Conservation (phyloP, 2,113 vertebrate species). For the Sitta europaea region DNA sequence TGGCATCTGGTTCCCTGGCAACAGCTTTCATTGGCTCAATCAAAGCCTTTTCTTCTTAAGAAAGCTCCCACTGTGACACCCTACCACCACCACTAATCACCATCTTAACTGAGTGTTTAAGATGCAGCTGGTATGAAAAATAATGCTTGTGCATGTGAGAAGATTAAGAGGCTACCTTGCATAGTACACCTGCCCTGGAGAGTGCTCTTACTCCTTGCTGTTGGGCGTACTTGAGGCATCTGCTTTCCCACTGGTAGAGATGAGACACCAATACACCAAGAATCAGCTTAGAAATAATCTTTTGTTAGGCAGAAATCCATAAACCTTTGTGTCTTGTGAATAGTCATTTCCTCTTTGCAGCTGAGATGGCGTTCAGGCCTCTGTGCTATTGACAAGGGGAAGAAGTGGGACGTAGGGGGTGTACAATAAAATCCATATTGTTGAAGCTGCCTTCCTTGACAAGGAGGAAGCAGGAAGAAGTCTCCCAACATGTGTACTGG, state of each 20-base stretch:
- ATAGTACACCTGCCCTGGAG: slow-evolving; percentile 56
- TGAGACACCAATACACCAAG: neutral
- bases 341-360: slow-evolving; percentile 63
- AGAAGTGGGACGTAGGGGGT: slow-evolving; percentile 40
- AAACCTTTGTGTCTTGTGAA: slow-evolving; percentile 63
- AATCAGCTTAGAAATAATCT: slow-evolving; percentile 46
- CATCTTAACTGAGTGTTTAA: slow-evolving; percentile 71
- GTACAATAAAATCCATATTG: slow-evolving; percentile 72
- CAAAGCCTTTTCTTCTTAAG: slow-evolving; percentile 82
- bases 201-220: neutral
- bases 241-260: neutral
- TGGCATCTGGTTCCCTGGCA: slow-evolving; percentile 84
- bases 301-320: slow-evolving; percentile 69
- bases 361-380: slow-evolving; percentile 10
- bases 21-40: slow-evolving; percentile 83
- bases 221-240: neutral
- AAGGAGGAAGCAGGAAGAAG: slow-evolving; percentile 37
- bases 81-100: slow-evolving; percentile 78
- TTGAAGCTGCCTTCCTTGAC: slow-evolving; percentile 35
- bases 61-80: slow-evolving; percentile 78
- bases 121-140: slow-evolving; percentile 77
- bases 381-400: slow-evolving; percentile 62
- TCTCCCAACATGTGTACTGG: neutral
- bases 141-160: slow-evolving; percentile 34
- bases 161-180: slow-evolving; percentile 33